Conservation (phyloP, 2,113 vertebrate genomes). For the Egretta garzetta region DNA sequence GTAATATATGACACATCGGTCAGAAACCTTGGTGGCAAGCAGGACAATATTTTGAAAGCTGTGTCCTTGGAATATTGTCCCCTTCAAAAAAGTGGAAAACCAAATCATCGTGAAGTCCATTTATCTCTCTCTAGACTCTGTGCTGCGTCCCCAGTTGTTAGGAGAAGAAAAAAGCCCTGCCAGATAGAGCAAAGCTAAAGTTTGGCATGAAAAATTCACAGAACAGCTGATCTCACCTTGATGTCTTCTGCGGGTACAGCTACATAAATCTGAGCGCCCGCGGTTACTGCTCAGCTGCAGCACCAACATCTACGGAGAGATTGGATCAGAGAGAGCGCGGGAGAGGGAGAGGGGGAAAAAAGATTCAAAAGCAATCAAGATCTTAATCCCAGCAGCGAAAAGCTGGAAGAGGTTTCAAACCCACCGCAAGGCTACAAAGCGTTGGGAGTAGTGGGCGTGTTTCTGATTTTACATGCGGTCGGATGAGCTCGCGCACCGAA, state of each 20-base stretch:
- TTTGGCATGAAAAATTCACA: neutral
- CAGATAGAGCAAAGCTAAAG: neutral
- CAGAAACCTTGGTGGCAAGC: neutral
- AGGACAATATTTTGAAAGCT: neutral
- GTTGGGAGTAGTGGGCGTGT: fast-evolving
- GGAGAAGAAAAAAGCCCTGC: neutral
- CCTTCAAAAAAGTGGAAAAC: neutral
- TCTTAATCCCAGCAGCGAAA: neutral
- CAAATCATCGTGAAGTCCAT: neutral
- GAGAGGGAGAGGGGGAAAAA: neutral
- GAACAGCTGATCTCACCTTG: neutral
- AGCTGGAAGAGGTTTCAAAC: neutral
- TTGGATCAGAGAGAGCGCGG: neutral
- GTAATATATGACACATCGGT: neutral
- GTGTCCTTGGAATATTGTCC: conserved; percentile 18
- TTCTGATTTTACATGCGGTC: fast-evolving
- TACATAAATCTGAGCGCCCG: neutral
- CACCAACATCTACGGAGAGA: fast-evolving
- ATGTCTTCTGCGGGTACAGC: neutral
- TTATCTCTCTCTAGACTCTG: neutral
- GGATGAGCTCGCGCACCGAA: neutral
- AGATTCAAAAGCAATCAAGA: neutral
- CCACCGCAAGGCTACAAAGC: fast-evolving
- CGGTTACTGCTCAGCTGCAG: neutral
- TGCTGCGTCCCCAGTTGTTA: neutral